Percentiles rank a stretch among this genome's conserved stretches.
Conservation (phyloP, 2,113 vertebrate genomes). For the Colaptes auratus region DNA sequence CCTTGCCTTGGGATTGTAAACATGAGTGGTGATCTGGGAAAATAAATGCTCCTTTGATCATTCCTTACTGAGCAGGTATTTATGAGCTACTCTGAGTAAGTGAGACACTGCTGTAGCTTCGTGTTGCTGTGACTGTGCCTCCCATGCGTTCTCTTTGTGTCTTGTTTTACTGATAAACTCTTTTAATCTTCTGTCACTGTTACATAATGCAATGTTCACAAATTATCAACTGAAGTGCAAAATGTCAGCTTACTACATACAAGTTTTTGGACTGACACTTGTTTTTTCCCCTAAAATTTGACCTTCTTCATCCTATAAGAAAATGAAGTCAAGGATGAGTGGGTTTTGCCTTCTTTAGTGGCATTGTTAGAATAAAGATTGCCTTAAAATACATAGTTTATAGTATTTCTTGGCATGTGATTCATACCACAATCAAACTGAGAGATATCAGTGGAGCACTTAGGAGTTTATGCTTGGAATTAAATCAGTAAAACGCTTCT, state of each 20-base stretch:
- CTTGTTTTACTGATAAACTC: not conserved
- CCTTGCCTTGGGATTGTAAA: constrained; percentile 5
- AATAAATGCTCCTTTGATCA: not conserved
- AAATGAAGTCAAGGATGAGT: not conserved
- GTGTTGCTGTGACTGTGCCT: not conserved
- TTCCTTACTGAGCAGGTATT: constrained; percentile 2
- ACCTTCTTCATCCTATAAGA: not conserved
- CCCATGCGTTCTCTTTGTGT: not conserved
- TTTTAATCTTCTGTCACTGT: not conserved
- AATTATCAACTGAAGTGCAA: not conserved
- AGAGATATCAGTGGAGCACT: not conserved
- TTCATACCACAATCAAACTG: constrained; percentile 7
- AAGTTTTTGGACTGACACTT: not conserved
- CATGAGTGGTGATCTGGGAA: not conserved
- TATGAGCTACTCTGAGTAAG: not conserved
- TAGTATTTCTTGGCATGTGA: not conserved
- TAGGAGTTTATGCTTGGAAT: not conserved
- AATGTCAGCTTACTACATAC: not conserved
- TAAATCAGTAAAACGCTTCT: constrained; percentile 16
- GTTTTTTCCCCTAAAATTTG: not conserved
- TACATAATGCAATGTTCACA: not conserved
- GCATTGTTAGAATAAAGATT: not conserved
- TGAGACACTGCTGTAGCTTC: not conserved
- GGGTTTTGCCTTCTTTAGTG: not conserved
- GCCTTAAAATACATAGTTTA: not conserved